Evolutionary conservation across 2,113 vertebrate genomes (phyloP), one percentile per base, ranked within the genome.

Genomic region (Silurus meridionalis): DNA sequence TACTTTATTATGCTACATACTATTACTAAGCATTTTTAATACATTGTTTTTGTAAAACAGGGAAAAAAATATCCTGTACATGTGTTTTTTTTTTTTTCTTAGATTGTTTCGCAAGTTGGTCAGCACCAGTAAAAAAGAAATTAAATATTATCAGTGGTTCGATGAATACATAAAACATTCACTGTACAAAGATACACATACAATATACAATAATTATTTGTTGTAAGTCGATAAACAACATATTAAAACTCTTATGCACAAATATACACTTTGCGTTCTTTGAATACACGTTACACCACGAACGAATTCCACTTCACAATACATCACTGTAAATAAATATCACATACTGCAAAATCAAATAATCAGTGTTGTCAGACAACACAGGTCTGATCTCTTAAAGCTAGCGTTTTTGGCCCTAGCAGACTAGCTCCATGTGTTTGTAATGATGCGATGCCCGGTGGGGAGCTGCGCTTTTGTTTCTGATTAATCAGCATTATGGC

Each of bases 211-310:
- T 88, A 93, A 94, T 92, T 90, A 92, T 93, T 93, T 91, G 92
- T 91, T 93, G 93, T 91, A 94, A 90, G 93, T 95, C 92, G 92
- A 92, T 96, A 88, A 81, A 91, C 94, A 94, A 91, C 94, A 94
- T 93, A 94, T 95, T 94, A 93, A 92, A 94, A 94, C 92, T 96
- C 94, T 95, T 96, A 96, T 95, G 92, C 94, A 97, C 95, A 97
- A 96, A 95, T 96, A 92, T 95, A 96, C 95, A 96, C 57, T 61
- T 93, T 95, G 95, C 93, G 93, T 61, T 92, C 57, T 91, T 92
- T 90, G 89, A 93, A 93, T 92, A 95, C 88, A 95, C 83, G 92
- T 72, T 55, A 94, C 93, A 87, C 93, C 83, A 92, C 90, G 37
- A 91, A 87, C 84, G 91, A 75, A 78, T 91, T 92, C 88, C 88